Conservation (phyloP, 2,888 invertebrate genomes). For the Spatulosminthurus flaviceps region DNA sequence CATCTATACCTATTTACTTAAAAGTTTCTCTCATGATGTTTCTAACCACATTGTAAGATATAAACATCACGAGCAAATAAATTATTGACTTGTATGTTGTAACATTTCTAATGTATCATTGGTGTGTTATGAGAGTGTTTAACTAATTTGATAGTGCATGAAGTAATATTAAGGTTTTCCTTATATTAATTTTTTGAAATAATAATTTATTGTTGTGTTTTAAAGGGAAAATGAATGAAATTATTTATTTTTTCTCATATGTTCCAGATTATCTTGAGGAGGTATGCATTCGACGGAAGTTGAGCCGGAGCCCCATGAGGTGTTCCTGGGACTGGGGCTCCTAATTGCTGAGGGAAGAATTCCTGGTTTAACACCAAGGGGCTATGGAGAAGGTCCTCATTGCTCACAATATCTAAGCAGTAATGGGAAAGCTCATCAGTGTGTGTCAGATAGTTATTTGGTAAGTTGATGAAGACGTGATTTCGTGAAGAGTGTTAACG, state of each 20-base stretch:
- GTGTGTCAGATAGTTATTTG: conserved; percentile 64
- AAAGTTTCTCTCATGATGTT: too few relatives aligned
- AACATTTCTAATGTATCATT: too few relatives aligned
- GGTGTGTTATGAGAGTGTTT: too few relatives aligned
- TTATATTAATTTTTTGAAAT: too few relatives aligned
- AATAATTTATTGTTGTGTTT: too few relatives aligned
- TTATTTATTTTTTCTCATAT: background rate
- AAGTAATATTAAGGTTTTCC: too few relatives aligned
- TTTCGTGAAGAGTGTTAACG: too few relatives aligned
- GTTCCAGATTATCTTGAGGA: conserved; percentile 21
- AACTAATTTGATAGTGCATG: too few relatives aligned
- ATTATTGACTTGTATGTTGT: too few relatives aligned
- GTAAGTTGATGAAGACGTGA: conserved; percentile 57
- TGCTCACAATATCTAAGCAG: conserved; percentile 66
- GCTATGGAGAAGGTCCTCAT: conserved; percentile 77
- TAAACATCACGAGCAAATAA: too few relatives aligned
- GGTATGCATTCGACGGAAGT: conserved; percentile 59
- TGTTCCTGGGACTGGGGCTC: conserved; percentile 71
- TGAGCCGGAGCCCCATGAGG: conserved; percentile 70
- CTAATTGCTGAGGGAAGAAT: conserved; percentile 73
- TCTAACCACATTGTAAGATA: too few relatives aligned
- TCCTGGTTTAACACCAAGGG: conserved; percentile 69
- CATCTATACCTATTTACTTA: background rate
- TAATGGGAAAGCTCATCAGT: conserved; percentile 64
- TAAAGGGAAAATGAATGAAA: too few relatives aligned